A percentile compares a stretch with the other conserved stretches of the same genome.
phyloP scores from a whole-genome alignment of 2,888 invertebrate species.

The Lasioglossum leucozonium region DNA sequence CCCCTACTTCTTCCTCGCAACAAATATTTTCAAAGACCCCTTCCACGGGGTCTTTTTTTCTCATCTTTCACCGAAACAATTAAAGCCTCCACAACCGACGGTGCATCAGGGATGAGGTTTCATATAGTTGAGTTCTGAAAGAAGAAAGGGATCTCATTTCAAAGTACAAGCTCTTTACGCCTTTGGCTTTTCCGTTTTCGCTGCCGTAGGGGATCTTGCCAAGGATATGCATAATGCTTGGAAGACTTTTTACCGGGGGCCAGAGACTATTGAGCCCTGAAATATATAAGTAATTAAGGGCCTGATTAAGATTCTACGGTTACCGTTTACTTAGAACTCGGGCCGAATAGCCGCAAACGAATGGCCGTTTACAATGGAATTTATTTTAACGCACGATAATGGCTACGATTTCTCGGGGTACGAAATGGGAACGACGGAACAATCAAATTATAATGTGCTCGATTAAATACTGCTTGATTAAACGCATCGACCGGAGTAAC shows the following conservation, averaged over 20 bases:
- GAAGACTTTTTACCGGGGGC: slow-evolving; percentile 63
- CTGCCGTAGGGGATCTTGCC: slow-evolving; percentile 71
- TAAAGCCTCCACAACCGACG: slow-evolving; percentile 75
- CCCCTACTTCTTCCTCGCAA: slow-evolving; percentile 55
- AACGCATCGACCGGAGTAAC: neutral
- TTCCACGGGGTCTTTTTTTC: slow-evolving; percentile 36
- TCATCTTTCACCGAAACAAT: slow-evolving; percentile 73
- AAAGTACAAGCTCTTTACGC: slow-evolving; percentile 79
- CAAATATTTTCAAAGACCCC: slow-evolving; percentile 67
- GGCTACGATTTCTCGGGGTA: neutral
- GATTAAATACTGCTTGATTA: neutral
- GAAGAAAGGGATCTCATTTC: slow-evolving; percentile 79
- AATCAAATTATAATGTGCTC: slow-evolving; percentile 14
- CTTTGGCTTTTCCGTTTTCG: slow-evolving; percentile 75
- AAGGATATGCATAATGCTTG: slow-evolving; percentile 75
- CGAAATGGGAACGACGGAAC: neutral
- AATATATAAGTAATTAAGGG: slow-evolving; percentile 74
- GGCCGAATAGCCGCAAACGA: neutral
- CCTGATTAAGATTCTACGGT: slow-evolving; percentile 63
- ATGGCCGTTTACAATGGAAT: slow-evolving; percentile 32
- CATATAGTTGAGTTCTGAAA: slow-evolving; percentile 79
- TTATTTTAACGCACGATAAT: slow-evolving; percentile 23
- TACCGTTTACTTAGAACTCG: neutral
- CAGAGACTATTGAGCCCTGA: slow-evolving; percentile 54
- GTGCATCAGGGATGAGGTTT: slow-evolving; percentile 72